Evolutionary conservation across 2,797 vertebrate genomes (phyloP).

Genomic region (Smutsia gigantea): DNA sequence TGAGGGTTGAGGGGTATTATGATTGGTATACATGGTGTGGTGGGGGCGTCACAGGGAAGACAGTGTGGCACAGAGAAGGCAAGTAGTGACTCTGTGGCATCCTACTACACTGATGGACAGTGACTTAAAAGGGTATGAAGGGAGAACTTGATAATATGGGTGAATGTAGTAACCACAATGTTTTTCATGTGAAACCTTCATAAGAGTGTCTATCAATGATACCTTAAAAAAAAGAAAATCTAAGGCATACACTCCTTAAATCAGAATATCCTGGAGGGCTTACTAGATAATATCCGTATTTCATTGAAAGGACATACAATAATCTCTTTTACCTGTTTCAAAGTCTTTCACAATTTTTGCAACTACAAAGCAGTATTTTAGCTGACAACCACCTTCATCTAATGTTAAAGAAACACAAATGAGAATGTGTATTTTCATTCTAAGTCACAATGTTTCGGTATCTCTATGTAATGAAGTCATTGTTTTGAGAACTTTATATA

Average conservation of each 20-base stretch:
- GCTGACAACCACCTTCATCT: background rate
- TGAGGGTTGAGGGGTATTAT: too few relatives aligned
- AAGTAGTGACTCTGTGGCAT: too few relatives aligned
- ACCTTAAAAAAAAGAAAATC: background rate
- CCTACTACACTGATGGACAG: too few relatives aligned
- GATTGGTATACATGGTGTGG: too few relatives aligned
- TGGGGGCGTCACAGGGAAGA: too few relatives aligned
- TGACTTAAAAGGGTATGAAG: too few relatives aligned
- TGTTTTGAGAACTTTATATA: background rate
- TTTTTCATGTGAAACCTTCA: too few relatives aligned
- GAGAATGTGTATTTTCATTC: background rate
- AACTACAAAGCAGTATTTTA: slow-evolving; percentile 27
- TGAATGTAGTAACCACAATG: too few relatives aligned
- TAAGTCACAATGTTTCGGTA: slow-evolving; percentile 12
- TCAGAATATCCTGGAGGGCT: background rate
- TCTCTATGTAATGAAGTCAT: background rate
- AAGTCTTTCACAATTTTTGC: background rate
- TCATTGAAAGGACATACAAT: background rate
- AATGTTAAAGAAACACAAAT: background rate
- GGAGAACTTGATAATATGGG: too few relatives aligned
- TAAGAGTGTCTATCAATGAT: too few relatives aligned
- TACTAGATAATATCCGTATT: background rate
- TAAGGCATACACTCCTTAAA: background rate
- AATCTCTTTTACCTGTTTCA: background rate
- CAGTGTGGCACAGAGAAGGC: too few relatives aligned